These are phyloP conservation scores for Lacanobia wlatinum DNA, from an alignment of 2,888 invertebrate species.

Conservation along the genomic window DNA sequence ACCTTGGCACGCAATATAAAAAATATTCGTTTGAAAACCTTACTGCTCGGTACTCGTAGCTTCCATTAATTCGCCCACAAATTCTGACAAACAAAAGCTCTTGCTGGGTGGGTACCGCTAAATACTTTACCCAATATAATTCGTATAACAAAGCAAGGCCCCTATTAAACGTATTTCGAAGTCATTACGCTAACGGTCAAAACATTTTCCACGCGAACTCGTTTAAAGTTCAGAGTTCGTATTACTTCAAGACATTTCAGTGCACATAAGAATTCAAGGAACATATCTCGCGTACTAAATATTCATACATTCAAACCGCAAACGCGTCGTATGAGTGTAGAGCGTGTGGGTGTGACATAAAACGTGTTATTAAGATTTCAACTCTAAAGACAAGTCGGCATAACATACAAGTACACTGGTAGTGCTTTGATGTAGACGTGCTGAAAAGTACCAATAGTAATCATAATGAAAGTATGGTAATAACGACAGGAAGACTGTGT, in stretches of 20 bases:
- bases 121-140: constrained; percentile 5
- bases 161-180: constrained; percentile 36
- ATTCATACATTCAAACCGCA: constrained; percentile 69
- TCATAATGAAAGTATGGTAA: constrained; percentile 59
- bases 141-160: constrained; percentile 2
- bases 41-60: not conserved
- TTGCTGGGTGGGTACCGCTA: not conserved
- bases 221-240: constrained; percentile 58
- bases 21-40: constrained; percentile 22
- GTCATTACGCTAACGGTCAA: constrained; percentile 32
- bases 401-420: constrained; percentile 63
- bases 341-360: constrained; percentile 75
- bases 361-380: constrained; percentile 82
- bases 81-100: constrained; percentile 1
- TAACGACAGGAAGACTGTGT: constrained; percentile 47
- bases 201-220: constrained; percentile 43
- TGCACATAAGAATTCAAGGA: constrained; percentile 62
- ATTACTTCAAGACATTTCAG: constrained; percentile 65
- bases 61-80: not conserved
- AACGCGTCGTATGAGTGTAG: constrained; percentile 62
- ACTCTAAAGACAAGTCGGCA: constrained; percentile 73
- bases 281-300: constrained; percentile 59
- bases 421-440: constrained; percentile 61
- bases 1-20: constrained; percentile 40
- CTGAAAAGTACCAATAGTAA: constrained; percentile 60